These are phyloP conservation scores for Clavelina lepadiformis DNA, from an alignment of 23 tunicate species.

Conservation along the genomic window DNA sequence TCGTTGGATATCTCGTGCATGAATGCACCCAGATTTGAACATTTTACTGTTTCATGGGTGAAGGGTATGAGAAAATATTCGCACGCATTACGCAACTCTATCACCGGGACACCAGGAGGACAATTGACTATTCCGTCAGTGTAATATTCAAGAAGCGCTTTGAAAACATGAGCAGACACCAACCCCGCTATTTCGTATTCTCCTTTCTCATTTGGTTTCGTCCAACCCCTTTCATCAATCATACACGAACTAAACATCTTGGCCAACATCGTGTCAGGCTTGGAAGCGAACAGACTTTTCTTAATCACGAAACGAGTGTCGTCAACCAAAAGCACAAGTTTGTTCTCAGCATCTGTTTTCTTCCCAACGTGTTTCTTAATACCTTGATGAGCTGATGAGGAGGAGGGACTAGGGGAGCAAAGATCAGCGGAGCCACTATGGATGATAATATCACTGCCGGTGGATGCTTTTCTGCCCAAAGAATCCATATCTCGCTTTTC, in stretches of 20 bases:
- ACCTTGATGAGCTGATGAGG: not conserved
- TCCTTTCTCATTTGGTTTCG: slow-evolving; percentile 85
- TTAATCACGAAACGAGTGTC: slow-evolving; percentile 89
- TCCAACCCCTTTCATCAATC: slow-evolving; percentile 85
- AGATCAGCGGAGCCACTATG: too few relatives aligned
- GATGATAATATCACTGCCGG: too few relatives aligned
- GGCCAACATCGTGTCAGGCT: slow-evolving; percentile 94
- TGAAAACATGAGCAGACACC: slow-evolving; percentile 74
- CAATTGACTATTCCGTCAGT: slow-evolving; percentile 77
- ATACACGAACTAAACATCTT: slow-evolving; percentile 94
- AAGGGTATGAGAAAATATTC: slow-evolving; percentile 97
- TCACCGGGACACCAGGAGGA: slow-evolving; percentile 86
- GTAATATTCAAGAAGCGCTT: slow-evolving; percentile 92
- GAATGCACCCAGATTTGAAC: slow-evolving; percentile 76
- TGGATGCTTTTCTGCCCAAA: not conserved
- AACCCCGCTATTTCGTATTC: slow-evolving; percentile 79
- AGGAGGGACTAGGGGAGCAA: not conserved
- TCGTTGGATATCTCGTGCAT: slow-evolving; percentile 97
- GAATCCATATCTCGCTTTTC: not conserved
- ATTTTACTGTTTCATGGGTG: slow-evolving; percentile 65
- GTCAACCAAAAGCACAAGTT: slow-evolving; percentile 74
- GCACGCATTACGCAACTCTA: slow-evolving; percentile 85
- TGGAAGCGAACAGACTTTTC: slow-evolving; percentile 50
- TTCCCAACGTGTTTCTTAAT: not conserved
- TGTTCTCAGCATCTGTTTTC: slow-evolving; percentile 59